Percentiles rank a stretch among this genome's conserved stretches.
Conservation (phyloP, 2,113 vertebrate genomes). For the Tetrax tetrax region DNA sequence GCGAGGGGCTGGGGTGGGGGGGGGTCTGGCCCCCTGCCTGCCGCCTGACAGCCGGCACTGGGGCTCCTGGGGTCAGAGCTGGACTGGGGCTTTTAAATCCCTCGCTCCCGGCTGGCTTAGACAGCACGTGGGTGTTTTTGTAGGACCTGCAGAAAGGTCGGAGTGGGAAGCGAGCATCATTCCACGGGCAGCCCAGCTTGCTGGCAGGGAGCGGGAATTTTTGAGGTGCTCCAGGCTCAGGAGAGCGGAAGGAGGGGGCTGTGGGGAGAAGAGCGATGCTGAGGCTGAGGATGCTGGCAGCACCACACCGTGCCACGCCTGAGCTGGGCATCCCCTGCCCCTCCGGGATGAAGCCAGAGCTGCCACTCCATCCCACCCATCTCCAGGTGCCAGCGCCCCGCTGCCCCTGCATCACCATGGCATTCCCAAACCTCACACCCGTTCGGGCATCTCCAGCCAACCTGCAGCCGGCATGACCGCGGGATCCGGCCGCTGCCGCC, state of each 20-base stretch:
- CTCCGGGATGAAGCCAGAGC: not conserved
- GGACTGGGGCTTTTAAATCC: not conserved
- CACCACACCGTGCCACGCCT: not conserved
- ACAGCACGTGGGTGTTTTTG: not conserved
- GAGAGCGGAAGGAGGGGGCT: not conserved
- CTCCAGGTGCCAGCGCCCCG: not conserved
- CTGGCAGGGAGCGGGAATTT: not conserved
- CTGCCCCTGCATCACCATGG: rapidly evolving
- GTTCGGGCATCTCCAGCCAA: not conserved
- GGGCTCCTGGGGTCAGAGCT: not conserved
- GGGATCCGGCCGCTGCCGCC: not conserved
- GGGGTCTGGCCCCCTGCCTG: not conserved
- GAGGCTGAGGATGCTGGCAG: not conserved
- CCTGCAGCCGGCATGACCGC: not conserved
- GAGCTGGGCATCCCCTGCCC: not conserved
- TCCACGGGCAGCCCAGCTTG: not conserved
- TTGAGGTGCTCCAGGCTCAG: not conserved
- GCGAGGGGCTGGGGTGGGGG: not conserved
- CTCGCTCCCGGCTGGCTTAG: rapidly evolving
- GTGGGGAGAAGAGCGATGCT: not conserved
- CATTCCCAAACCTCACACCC: not conserved
- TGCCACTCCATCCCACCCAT: not conserved
- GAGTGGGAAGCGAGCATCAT: rapidly evolving
- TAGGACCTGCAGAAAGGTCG: not conserved
- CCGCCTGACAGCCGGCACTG: not conserved